Conservation (phyloP, 2,888 invertebrate species). For the Stenoptilia bipunctidactyla region DNA sequence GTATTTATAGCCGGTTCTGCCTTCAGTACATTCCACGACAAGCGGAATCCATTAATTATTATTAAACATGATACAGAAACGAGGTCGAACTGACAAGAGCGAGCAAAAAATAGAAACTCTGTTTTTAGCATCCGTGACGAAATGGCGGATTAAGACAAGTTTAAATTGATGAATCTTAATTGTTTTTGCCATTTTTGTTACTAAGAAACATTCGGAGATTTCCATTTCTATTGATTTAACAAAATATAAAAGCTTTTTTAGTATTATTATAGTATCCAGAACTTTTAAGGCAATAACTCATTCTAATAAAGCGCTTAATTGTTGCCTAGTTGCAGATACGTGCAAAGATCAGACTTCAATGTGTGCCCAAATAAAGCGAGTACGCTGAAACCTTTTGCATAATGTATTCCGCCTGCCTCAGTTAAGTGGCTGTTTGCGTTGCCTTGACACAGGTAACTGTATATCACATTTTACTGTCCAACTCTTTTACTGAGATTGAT, state of each 20-base stretch:
- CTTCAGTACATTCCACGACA: slow-evolving; percentile 20
- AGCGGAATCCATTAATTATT: slow-evolving; percentile 49
- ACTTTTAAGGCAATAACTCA: too few relatives aligned
- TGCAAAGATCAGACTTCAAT: too few relatives aligned
- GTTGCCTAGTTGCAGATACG: too few relatives aligned
- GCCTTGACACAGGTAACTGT: background rate
- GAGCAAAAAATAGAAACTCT: slow-evolving; percentile 66
- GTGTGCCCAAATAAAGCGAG: too few relatives aligned
- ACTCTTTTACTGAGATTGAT: background rate
- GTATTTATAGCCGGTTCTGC: slow-evolving; percentile 12
- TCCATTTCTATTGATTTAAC: too few relatives aligned
- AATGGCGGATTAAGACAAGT: slow-evolving; percentile 58
- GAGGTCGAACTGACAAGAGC: slow-evolving; percentile 55
- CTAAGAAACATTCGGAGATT: too few relatives aligned
- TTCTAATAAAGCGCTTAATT: too few relatives aligned
- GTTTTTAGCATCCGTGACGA: slow-evolving; percentile 60
- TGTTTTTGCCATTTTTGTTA: too few relatives aligned
- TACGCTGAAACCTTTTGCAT: background rate
- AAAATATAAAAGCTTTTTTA: too few relatives aligned
- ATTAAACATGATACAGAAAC: slow-evolving; percentile 45
- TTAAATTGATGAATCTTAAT: slow-evolving; percentile 19
- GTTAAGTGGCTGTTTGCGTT: background rate
- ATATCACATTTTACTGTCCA: background rate
- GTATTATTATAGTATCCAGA: too few relatives aligned
- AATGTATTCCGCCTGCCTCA: background rate